These are phyloP conservation scores for Thereva unica DNA, from an alignment of 2,888 invertebrate genomes.

Conservation along the genomic window DNA sequence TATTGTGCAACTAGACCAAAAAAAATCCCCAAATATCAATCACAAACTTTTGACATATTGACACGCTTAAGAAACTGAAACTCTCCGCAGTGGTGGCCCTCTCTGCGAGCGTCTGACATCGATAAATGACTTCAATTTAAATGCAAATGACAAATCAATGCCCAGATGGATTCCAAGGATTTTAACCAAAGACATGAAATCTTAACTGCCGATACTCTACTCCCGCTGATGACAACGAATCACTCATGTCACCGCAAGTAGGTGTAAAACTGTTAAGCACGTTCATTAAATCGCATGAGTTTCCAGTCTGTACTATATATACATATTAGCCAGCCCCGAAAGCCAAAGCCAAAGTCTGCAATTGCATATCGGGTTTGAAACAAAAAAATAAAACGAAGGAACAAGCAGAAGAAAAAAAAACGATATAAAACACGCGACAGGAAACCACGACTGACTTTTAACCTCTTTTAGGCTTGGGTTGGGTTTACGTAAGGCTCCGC, in stretches of 20 bases:
- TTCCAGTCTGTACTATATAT: conserved; percentile 12
- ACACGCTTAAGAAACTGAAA: too few species aligned
- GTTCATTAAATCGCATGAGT: conserved; percentile 33
- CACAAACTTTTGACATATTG: too few species aligned
- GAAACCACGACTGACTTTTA: conserved; percentile 38
- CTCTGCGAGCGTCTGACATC: conserved; percentile 7
- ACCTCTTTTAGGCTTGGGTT: conserved; percentile 34
- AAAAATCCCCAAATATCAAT: too few species aligned
- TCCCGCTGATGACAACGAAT: conserved; percentile 24
- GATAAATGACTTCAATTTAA: conserved; percentile 35
- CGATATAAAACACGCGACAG: conserved; percentile 37
- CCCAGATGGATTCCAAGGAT: conserved; percentile 19
- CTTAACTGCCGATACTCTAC: neutral
- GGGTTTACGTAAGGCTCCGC: conserved; percentile 25
- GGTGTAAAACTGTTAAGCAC: conserved; percentile 38
- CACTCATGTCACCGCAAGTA: conserved; percentile 37
- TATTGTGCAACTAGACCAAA: too few species aligned
- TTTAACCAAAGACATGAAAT: conserved; percentile 4
- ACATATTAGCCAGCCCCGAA: too few species aligned
- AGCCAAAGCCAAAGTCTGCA: neutral
- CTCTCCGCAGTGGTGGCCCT: too few species aligned
- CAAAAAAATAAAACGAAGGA: neutral
- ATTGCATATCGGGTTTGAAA: conserved; percentile 5
- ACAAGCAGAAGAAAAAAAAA: conserved; percentile 2
- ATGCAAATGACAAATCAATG: conserved; percentile 38